These are phyloP conservation scores for Sycobia sp. DNA, from an alignment of 1,140 invertebrate genomes.

Conservation along the genomic window DNA sequence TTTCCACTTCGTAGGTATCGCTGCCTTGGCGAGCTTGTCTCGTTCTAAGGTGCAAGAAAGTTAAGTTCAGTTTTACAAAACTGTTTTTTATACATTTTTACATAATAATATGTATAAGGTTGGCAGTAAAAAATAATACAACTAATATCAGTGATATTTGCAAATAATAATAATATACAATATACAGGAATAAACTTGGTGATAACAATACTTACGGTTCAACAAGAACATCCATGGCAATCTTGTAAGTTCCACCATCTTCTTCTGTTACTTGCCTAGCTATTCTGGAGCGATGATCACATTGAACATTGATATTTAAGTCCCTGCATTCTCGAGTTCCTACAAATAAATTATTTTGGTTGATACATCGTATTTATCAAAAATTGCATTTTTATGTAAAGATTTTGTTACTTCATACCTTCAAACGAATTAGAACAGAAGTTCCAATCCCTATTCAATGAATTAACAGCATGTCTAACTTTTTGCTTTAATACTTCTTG, in stretches of 20 bases:
- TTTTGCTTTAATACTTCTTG: slow-evolving; percentile 88
- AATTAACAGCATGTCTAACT: slow-evolving; percentile 84
- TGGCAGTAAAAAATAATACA: not conserved
- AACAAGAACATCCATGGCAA: slow-evolving; percentile 79
- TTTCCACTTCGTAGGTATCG: slow-evolving; percentile 87
- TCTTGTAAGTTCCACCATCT: slow-evolving; percentile 75
- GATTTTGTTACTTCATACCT: slow-evolving; percentile 64
- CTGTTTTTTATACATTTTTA: slow-evolving; percentile 30
- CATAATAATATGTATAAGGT: slow-evolving; percentile 1
- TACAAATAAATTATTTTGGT: slow-evolving; percentile 35
- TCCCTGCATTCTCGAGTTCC: slow-evolving; percentile 81
- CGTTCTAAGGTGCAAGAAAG: slow-evolving; percentile 48
- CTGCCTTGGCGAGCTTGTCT: slow-evolving; percentile 64
- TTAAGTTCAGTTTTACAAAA: slow-evolving; percentile 38
- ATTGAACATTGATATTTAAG: slow-evolving; percentile 86
- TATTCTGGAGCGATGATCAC: slow-evolving; percentile 72
- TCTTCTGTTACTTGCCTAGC: slow-evolving; percentile 62
- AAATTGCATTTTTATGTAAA: not conserved
- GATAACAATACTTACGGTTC: slow-evolving; percentile 87
- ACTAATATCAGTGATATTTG: slow-evolving; percentile 13
- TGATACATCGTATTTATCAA: not conserved
- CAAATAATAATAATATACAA: slow-evolving; percentile 6
- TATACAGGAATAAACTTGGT: no score
- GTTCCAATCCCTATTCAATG: slow-evolving; percentile 90
- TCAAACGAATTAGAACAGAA: slow-evolving; percentile 89